Percentiles rank a stretch among this genome's conserved stretches.
phyloP scores from a whole-genome alignment of 2,888 invertebrate genomes.

The Bruchidius siliquastri region DNA sequence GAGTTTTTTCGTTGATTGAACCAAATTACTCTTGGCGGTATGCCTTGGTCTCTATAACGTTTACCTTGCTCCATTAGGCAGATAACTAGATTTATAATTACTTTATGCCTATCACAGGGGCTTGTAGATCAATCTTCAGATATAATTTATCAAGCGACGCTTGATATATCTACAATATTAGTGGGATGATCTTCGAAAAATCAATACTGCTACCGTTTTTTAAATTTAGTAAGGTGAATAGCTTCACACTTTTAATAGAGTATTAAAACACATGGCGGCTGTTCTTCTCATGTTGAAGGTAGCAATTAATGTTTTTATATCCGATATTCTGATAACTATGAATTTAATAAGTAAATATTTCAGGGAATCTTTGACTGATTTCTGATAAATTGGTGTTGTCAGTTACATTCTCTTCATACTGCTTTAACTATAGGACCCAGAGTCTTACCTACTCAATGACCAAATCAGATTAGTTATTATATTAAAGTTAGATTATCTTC shows the following conservation, averaged over 20 bases:
- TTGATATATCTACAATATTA: neutral
- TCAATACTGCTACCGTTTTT: neutral
- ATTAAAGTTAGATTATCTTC: no score
- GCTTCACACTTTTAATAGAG: neutral
- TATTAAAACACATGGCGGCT: no score
- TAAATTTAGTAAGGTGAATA: neutral
- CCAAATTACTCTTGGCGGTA: neutral
- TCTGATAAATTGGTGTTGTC: no score
- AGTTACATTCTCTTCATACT: no score
- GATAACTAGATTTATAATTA: neutral
- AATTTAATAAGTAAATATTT: no score
- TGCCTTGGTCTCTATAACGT: neutral
- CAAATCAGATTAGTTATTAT: no score
- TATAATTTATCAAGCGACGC: neutral
- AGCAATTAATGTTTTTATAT: no score
- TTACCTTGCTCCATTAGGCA: neutral
- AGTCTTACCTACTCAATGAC: no score
- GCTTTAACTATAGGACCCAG: no score
- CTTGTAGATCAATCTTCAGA: neutral
- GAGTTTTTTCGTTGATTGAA: neutral
- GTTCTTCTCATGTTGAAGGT: no score
- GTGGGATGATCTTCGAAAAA: neutral
- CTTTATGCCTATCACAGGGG: neutral
- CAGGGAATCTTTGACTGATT: no score
- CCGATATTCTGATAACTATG: no score